Percentiles rank a stretch among this genome's conserved stretches.
phyloP scores from a whole-genome alignment of 2,797 vertebrate genomes.

The Chelmon rostratus region DNA sequence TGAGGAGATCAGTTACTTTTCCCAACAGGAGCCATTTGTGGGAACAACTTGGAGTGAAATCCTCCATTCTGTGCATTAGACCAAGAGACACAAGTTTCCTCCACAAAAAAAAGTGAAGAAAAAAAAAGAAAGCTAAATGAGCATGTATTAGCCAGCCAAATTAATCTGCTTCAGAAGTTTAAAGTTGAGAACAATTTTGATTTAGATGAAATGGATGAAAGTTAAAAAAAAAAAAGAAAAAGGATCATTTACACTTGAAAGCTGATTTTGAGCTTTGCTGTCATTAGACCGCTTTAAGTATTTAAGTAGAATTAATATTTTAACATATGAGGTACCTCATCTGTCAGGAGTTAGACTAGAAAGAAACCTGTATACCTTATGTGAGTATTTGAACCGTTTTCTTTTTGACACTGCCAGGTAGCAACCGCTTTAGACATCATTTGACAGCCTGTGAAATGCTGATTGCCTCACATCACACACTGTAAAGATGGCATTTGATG shows the following conservation, averaged over 20 bases:
- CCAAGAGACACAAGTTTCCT: slow-evolving; percentile 68
- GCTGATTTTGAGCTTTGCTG: slow-evolving; percentile 84
- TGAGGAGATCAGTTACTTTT: slow-evolving; percentile 71
- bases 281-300: slow-evolving; percentile 86
- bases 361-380: slow-evolving; percentile 79
- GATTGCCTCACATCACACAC: slow-evolving; percentile 90
- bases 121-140: slow-evolving; percentile 65
- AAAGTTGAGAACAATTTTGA: slow-evolving; percentile 78
- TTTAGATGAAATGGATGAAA: slow-evolving; percentile 77
- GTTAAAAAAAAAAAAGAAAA: slow-evolving; percentile 58
- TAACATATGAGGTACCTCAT: slow-evolving; percentile 81
- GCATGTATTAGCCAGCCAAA: slow-evolving; percentile 72
- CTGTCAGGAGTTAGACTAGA: slow-evolving; percentile 83
- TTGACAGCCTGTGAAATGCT: slow-evolving; percentile 90
- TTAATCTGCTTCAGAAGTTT: slow-evolving; percentile 78
- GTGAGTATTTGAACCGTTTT: slow-evolving; percentile 76
- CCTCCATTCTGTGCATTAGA: slow-evolving; percentile 75
- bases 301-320: slow-evolving; percentile 89
- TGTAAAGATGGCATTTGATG: slow-evolving; percentile 89
- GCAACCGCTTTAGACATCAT: slow-evolving; percentile 84
- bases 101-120: slow-evolving; percentile 19
- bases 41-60: slow-evolving; percentile 80
- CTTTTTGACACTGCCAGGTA: slow-evolving; percentile 88
- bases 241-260: slow-evolving; percentile 86
- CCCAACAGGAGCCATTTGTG: slow-evolving; percentile 76